Evolutionary conservation across 2,888 invertebrate genomes (phyloP).

Genomic region (Drosophila subquinaria): DNA sequence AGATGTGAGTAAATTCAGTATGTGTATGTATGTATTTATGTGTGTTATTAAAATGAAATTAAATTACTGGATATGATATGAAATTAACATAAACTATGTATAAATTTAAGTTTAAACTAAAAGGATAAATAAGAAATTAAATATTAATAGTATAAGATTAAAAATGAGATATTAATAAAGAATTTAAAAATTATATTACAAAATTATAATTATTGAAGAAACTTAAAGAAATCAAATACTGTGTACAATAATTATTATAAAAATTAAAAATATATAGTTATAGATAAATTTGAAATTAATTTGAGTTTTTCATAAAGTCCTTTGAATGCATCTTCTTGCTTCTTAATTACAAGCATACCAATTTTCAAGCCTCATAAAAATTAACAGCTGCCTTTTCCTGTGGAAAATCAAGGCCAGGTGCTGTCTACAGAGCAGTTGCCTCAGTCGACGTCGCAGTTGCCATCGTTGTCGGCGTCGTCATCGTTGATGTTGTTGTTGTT

Average conservation of each 20-base stretch:
- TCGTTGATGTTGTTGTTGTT: constrained; percentile 5
- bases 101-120: neutral
- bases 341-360: constrained; percentile 8
- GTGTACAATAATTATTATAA: neutral
- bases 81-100: too few species aligned
- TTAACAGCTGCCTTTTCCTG: constrained; percentile 45
- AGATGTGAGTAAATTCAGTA: neutral
- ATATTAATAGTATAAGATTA: neutral
- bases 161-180: too few species aligned
- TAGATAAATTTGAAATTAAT: neutral
- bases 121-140: neutral
- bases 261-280: neutral
- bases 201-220: too few species aligned
- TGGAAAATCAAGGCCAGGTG: constrained; percentile 48
- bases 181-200: too few species aligned
- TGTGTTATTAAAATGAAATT: neutral
- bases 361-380: constrained; percentile 18
- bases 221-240: too few species aligned
- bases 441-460: constrained; percentile 13
- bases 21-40: neutral
- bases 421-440: constrained; percentile 13
- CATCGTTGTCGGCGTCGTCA: constrained; percentile 3
- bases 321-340: neutral
- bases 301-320: neutral
- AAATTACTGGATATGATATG: too few species aligned